These are phyloP conservation scores for Calameuta idolon DNA, from an alignment of 2,888 invertebrate genomes.

Conservation along the genomic window DNA sequence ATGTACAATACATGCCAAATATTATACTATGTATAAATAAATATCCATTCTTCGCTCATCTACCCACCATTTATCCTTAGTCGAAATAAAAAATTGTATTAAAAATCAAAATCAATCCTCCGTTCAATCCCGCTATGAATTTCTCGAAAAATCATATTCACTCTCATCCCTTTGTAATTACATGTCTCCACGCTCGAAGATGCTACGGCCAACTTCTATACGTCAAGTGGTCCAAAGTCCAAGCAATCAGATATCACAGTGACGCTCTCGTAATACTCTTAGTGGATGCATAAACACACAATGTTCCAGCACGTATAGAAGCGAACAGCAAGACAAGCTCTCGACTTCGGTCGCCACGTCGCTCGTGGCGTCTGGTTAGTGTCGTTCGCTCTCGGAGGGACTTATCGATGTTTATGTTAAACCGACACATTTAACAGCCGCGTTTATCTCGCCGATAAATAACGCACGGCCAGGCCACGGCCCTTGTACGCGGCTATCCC, in stretches of 20 bases:
- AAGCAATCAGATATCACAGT: constrained; percentile 18
- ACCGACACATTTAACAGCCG: constrained; percentile 57
- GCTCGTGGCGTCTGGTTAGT: constrained; percentile 53
- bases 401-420: constrained; percentile 64
- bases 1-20: no score
- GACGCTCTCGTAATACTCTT: not conserved
- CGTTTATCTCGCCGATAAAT: constrained; percentile 62
- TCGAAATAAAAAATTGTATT: no score
- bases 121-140: no score
- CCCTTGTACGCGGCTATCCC: not conserved
- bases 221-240: constrained; percentile 33
- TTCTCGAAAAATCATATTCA: no score
- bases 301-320: not conserved
- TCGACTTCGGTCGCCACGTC: not conserved
- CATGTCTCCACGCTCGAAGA: no score
- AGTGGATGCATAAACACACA: constrained; percentile 4
- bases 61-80: no score
- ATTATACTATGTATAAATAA: no score
- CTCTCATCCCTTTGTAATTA: no score
- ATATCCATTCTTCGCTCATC: no score
- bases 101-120: no score
- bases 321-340: constrained; percentile 1
- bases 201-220: constrained; percentile 19
- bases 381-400: constrained; percentile 45
- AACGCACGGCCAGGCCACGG: constrained; percentile 33